These are phyloP conservation scores for Apotomis betuletana DNA, from an alignment of 2,888 invertebrate genomes.

Conservation along the genomic window DNA sequence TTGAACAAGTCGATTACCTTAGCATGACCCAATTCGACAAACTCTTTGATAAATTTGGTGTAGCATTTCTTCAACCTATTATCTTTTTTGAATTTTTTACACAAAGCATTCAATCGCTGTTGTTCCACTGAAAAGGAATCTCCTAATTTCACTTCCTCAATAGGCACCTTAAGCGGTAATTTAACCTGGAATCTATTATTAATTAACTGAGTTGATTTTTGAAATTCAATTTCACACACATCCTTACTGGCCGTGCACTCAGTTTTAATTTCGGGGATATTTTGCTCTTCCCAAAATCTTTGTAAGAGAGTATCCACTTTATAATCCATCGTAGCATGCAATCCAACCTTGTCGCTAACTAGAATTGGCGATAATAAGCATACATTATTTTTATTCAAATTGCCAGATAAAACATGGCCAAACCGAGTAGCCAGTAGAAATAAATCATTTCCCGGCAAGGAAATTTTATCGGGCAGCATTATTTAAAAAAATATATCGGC, in stretches of 20 bases:
- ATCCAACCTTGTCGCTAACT: not conserved
- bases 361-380: not conserved
- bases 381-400: not conserved
- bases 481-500: not conserved
- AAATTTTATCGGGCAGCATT: too few species aligned
- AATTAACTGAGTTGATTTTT: too few species aligned
- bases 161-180: not conserved
- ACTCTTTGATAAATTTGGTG: not conserved
- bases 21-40: not conserved
- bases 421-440: too few species aligned
- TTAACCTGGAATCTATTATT: not conserved
- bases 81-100: not conserved
- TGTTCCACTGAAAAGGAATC: not conserved
- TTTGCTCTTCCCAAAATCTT: too few species aligned
- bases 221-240: too few species aligned
- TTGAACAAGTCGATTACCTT: conserved; percentile 1
- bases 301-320: not conserved
- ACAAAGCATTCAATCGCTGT: not conserved
- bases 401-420: not conserved
- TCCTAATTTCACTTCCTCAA: not conserved
- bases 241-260: too few species aligned
- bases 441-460: too few species aligned
- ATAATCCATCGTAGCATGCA: not conserved
- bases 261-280: too few species aligned
- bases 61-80: not conserved